Base-by-base conservation (phyloP, 2,113 vertebrate species). In the Gymnorhina tibicen region DNA sequence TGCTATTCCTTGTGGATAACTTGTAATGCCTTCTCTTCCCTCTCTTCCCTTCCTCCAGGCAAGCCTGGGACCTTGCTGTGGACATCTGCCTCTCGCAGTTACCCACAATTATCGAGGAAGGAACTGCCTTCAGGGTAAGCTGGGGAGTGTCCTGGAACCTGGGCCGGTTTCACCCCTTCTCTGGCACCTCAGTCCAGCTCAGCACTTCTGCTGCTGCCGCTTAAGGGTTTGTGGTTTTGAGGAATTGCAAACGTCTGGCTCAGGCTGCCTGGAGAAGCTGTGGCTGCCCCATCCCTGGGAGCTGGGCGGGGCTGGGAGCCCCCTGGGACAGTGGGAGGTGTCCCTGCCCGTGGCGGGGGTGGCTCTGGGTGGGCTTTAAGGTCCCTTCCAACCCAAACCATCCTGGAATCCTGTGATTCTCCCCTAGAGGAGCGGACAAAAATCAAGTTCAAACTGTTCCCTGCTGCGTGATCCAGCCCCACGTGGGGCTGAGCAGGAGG, bases 31-130 rank as follows among this genome's bases (percentile, higher is more conserved):
- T 50, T 60, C 70, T 82, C 55, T 16, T 58, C 42, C 42, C 42
- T 88, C 72, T 86, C 16, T 62, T 55, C 49, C 33, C 70, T 56
- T 74, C 32, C 90, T 89, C 3, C 96, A 99, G 99, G 99, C 99
- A 99, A 96, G 99, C 99, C 2, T 99, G 99, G 99, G 99, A 99
- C 97, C 98, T 99, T 3, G 99, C 99, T 0, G 99, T 99, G 83
- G 99, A 99, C 97, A 99, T 99, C 85, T 99, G 99, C 93, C 99
- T 99, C 75, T 99, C 99, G 80, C 99, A 99, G 94, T 98, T 99
- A 76, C 99, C 99, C 11, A 99, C 99, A 37, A 99, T 99, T 96
- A 99, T 99, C 7, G 99, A 99, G 95, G 99, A 99, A 78, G 99
- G 99, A 95, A 99, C 99, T 5, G 99, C 99, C 21, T 99, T 99